Conservation (phyloP, 2,113 vertebrate genomes). For the Mobula hypostoma region DNA sequence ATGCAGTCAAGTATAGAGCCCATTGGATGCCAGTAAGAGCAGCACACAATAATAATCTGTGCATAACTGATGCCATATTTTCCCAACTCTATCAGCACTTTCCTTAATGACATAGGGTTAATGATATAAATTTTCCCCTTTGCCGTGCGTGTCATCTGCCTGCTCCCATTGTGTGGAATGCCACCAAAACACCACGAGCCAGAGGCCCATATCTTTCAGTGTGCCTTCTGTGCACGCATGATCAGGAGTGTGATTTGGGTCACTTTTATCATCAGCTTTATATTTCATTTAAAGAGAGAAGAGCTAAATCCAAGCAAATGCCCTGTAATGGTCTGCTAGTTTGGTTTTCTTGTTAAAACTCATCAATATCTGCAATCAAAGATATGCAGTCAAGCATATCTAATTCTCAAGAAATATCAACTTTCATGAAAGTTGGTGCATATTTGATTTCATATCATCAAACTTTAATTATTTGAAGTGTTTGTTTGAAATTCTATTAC, state of each 20-base stretch:
- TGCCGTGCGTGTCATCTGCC: not conserved
- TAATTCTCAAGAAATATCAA: not conserved
- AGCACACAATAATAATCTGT: not conserved
- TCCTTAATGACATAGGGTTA: not conserved
- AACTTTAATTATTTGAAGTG: not conserved
- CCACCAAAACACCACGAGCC: not conserved
- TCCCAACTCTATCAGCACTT: not conserved
- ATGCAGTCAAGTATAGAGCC: no score
- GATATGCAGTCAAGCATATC: no score
- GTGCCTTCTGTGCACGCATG: not conserved
- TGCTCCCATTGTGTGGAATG: not conserved
- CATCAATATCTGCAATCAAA: not conserved
- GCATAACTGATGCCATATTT: not conserved
- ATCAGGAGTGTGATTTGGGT: not conserved
- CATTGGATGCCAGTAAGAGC: not conserved
- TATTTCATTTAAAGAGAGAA: not conserved
- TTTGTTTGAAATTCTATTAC: not conserved
- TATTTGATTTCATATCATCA: not conserved
- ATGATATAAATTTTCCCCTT: not conserved
- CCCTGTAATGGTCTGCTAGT: not conserved
- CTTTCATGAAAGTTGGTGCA: not conserved
- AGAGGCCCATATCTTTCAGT: not conserved
- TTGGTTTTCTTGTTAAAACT: not conserved
- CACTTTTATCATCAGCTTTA: not conserved
- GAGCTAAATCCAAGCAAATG: not conserved